These are phyloP conservation scores for Drosophila pseudotakahashii DNA, from an alignment of 2,888 invertebrate species.

Conservation along the genomic window DNA sequence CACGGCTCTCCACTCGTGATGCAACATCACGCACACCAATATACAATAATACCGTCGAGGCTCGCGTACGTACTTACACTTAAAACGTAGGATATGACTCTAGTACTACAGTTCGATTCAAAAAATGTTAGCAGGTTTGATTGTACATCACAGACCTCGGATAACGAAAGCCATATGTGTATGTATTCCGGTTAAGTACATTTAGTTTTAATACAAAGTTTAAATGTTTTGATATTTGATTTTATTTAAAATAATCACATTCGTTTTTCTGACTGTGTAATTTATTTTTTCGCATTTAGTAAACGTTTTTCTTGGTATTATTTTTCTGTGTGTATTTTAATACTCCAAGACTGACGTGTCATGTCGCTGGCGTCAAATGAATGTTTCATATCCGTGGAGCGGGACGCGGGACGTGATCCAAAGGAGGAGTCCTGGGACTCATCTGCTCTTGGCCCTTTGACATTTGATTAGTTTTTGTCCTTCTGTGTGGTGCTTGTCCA, in stretches of 20 bases:
- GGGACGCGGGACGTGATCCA: constrained; percentile 22
- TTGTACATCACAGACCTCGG: no score
- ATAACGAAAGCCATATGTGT: no score
- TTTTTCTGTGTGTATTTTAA: constrained; percentile 6
- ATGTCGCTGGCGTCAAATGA: constrained; percentile 76
- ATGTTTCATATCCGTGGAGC: constrained; percentile 67
- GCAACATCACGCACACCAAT: constrained; percentile 82
- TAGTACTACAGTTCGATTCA: neutral
- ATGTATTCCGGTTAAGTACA: no score
- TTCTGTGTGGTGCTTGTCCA: constrained; percentile 45
- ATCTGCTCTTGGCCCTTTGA: constrained; percentile 62
- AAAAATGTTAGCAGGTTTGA: no score
- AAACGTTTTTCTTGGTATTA: neutral
- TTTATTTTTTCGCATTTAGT: no score
- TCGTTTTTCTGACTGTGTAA: no score
- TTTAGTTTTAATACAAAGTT: neutral
- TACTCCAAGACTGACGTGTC: constrained; percentile 46
- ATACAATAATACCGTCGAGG: constrained; percentile 66
- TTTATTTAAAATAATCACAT: no score
- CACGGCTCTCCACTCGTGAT: constrained; percentile 53
- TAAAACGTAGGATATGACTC: neutral
- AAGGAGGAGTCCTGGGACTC: constrained; percentile 47
- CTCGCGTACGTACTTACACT: constrained; percentile 5
- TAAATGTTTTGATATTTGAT: neutral
- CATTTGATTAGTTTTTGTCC: constrained; percentile 73